These are phyloP conservation scores for Mesembrinibis cayennensis DNA, from an alignment of 2,113 vertebrate genomes.

Conservation along the genomic window DNA sequence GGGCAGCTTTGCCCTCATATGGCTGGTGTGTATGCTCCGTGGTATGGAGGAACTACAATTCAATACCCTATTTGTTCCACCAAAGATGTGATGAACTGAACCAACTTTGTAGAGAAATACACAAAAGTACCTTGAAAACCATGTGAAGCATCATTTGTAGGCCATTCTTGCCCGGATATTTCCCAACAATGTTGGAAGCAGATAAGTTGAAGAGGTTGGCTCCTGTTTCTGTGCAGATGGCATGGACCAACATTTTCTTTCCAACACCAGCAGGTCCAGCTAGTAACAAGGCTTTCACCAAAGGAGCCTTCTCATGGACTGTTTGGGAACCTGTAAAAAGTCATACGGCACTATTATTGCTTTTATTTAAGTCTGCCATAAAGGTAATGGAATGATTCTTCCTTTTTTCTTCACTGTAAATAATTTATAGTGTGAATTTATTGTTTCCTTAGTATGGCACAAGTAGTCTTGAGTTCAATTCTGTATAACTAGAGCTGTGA, in stretches of 20 bases:
- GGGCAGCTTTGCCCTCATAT: not conserved
- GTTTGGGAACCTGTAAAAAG: slow-evolving; percentile 76
- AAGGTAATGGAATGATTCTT: not conserved
- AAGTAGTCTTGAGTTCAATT: not conserved
- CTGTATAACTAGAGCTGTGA: not conserved
- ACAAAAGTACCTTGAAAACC: slow-evolving; percentile 79
- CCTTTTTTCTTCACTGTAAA: not conserved
- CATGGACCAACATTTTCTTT: slow-evolving; percentile 85
- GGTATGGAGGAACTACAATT: not conserved
- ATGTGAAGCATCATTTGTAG: slow-evolving; percentile 80
- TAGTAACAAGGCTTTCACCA: slow-evolving; percentile 79
- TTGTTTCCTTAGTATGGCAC: not conserved
- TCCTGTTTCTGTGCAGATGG: slow-evolving; percentile 84
- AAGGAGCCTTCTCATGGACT: slow-evolving; percentile 80
- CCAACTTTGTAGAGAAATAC: not conserved
- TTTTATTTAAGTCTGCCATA: slow-evolving; percentile 14
- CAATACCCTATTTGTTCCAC: not conserved
- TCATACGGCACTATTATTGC: not conserved
- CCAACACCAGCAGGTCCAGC: slow-evolving; percentile 81
- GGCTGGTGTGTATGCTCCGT: not conserved
- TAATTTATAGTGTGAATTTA: not conserved
- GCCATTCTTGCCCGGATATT: slow-evolving; percentile 74
- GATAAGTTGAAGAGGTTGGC: slow-evolving; percentile 87
- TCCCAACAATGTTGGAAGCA: slow-evolving; percentile 70
- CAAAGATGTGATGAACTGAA: not conserved